Evolutionary conservation across 2,113 vertebrate genomes (phyloP), one percentile per base, ranked within the genome.

Genomic region (Sylvietta virens): DNA sequence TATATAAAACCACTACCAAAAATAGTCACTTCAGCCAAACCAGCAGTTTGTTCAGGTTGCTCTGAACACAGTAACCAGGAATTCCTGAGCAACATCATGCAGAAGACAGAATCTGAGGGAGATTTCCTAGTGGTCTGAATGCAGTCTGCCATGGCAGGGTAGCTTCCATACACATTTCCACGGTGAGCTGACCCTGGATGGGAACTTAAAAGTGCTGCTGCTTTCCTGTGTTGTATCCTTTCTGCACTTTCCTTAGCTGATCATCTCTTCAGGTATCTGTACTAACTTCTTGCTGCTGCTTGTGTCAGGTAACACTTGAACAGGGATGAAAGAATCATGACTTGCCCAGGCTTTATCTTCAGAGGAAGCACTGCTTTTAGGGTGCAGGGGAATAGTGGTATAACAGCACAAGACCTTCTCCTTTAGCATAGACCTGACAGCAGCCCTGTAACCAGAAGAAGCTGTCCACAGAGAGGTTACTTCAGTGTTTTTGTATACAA

Each of bases 401-500:
- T 20, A 69, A 20, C 16, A 56, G 27, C 33, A 15, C 24, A 24
- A 18, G 56, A 7, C 19, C 47, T 66, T 53, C 44, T 93, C 24
- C 54, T 47, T 51, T 23, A 45, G 60, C 31, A 20, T 21, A 16
- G 58, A 11, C 35, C 56, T 0, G 0, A 57, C 35, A 50, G 33
- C 47, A 61, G 11, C 60, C 62, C 47, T 86, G 51, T 47, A 51
- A 56, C n/a, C 64, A 57, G 51, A 60, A 90, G 33, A 62, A 70
- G 19, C 56, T 27, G 47, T 33, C 37, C 67, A 18, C 6, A 27
- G 74, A 62, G 51, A 54, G 22, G 40, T 51, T 67, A 22, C 40
- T 71, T 53, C 4, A 0, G n/a, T 66, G 15, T 85, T 71, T 50
- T 17, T 2, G 0, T 12, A 9, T 1, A 7, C 6, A 7, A 4